Conservation (phyloP, 1,140 invertebrate genomes). For the Teleogryllus occipitalis region DNA sequence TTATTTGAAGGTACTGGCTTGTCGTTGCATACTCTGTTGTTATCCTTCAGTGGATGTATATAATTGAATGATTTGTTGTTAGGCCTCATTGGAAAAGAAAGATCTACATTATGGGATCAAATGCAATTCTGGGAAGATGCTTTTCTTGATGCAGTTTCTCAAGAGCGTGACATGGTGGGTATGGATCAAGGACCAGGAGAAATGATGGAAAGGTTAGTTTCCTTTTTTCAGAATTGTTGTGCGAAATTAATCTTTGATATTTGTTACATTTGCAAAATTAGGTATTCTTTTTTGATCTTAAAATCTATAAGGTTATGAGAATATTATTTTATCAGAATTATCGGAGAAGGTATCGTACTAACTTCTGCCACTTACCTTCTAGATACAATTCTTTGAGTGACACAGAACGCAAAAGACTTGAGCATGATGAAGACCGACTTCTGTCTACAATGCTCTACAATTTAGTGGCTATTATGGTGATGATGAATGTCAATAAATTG, state of each 20-base stretch:
- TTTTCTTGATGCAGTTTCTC: conserved; percentile 96
- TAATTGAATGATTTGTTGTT: not conserved
- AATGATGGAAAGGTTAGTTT: conserved; percentile 86
- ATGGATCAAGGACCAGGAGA: conserved; percentile 99
- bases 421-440: conserved; percentile 96
- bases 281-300: too few relatives aligned
- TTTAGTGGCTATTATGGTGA: conserved; percentile 90
- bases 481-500: conserved; percentile 80
- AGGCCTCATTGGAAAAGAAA: conserved; percentile 54
- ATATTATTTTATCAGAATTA: too few relatives aligned
- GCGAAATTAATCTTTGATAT: not conserved
- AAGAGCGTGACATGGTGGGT: conserved; percentile 97
- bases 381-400: conserved; percentile 89
- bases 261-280: too few relatives aligned
- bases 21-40: too few relatives aligned
- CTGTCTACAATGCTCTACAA: conserved; percentile 95
- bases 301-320: too few relatives aligned
- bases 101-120: conserved; percentile 93
- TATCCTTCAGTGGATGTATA: too few relatives aligned
- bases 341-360: not conserved
- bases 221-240: too few relatives aligned
- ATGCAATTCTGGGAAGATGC: conserved; percentile 99
- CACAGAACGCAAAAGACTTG: conserved; percentile 87
- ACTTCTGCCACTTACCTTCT: conserved; percentile 20
- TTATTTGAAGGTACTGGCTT: conserved; percentile 69